Evolutionary conservation across 2,797 vertebrate species (phyloP), one percentile per base, ranked within the genome.

Genomic region (Ceryle rudis): DNA sequence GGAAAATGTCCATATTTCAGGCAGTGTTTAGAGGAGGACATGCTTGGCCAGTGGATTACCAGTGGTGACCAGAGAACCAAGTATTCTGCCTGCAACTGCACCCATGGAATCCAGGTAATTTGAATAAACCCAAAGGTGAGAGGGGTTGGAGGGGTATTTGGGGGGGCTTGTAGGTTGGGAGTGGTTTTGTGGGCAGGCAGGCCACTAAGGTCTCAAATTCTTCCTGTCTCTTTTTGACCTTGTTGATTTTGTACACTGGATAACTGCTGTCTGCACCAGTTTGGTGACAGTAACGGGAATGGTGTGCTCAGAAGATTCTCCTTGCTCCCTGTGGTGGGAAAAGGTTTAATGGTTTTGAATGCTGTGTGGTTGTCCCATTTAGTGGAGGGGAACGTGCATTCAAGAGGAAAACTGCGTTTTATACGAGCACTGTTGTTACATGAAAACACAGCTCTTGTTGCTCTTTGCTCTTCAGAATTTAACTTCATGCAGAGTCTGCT

Each of bases 11-110:
- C 73, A 6, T 81, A 98, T 60, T 98, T 52, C 94, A 99, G 99
- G 75, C 71, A 92, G 65, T 98, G 98, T 95, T 96, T 97, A 61
- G 95, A 90, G 5, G 97, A 96, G 75, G 90, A 88, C 23, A 91
- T 77, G 84, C 95, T 98, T 49, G 96, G 96, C 60, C 87, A 85
- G 39, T 99, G 98, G 98, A 95, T 96, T 49, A 93, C 93, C 71
- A 97, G 69, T 92, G 98, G 97, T 87, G 96, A 98, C 95, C 95
- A 94, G 71, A 80, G 93, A 46, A 80, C 91, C 35, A 72, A 95
- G 57, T 98, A 98, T 95, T 97, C 97, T 77, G 90, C 91, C 73
- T 99, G 99, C 93, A 98, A 97, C 92, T 99, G 99, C 95, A 98
- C 98, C 73, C 91, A 97, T 93, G 97, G 97, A 81, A 83, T 94